phyloP scores from a whole-genome alignment of 2,797 vertebrate species.

The Numenius phaeopus region DNA sequence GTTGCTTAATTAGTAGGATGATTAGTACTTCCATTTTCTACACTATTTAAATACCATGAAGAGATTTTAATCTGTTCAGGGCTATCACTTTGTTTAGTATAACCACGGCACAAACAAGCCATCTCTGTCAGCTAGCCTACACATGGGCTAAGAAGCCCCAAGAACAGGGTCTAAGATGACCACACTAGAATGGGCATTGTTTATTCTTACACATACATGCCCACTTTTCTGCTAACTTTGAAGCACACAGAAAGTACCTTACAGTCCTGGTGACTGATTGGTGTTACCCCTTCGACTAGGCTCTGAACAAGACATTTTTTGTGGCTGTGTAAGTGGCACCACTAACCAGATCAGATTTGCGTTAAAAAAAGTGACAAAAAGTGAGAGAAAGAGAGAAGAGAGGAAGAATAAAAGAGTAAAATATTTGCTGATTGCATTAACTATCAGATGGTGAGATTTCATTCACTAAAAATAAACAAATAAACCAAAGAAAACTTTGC shows the following conservation, averaged over 20 bases:
- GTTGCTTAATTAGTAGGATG: background rate
- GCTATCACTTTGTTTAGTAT: background rate
- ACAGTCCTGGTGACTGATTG: background rate
- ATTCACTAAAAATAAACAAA: conserved; percentile 22
- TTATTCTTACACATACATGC: background rate
- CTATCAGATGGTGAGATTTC: background rate
- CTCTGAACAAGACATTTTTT: background rate
- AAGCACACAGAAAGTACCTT: background rate
- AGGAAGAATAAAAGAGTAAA: background rate
- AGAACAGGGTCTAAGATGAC: background rate
- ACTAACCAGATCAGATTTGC: background rate
- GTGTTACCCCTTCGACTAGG: background rate
- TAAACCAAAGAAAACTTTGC: background rate
- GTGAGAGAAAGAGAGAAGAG: no score
- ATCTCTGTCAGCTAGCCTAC: background rate
- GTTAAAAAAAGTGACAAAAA: background rate
- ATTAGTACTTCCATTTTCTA: background rate
- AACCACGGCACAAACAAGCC: background rate
- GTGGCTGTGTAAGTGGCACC: background rate
- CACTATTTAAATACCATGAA: background rate
- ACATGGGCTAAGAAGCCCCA: background rate
- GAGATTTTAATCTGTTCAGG: background rate
- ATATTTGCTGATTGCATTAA: background rate
- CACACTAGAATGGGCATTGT: background rate
- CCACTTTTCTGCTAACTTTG: background rate